These are phyloP conservation scores for Drosophila incognita DNA, from an alignment of 2,888 invertebrate species.

Conservation along the genomic window DNA sequence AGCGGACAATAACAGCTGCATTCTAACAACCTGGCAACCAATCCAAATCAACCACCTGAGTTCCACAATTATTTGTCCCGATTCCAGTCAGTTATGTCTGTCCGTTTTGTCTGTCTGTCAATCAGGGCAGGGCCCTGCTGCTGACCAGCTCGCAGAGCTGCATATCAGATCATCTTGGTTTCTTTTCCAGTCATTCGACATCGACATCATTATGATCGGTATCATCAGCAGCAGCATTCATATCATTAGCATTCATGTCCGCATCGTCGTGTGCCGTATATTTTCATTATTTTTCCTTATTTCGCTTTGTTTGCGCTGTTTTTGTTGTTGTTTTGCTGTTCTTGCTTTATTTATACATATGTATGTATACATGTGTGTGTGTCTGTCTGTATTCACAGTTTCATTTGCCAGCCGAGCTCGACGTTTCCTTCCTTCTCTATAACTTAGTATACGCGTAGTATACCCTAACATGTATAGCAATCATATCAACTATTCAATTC, in stretches of 20 bases:
- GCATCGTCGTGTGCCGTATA: constrained; percentile 33
- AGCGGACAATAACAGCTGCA: not conserved
- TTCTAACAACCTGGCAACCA: not conserved
- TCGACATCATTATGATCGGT: constrained; percentile 21
- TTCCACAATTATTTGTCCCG: not conserved
- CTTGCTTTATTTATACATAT: constrained; percentile 35
- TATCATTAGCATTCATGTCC: constrained; percentile 35
- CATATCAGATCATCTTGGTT: constrained; percentile 5
- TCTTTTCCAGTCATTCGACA: constrained; percentile 15
- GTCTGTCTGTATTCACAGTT: constrained; percentile 34
- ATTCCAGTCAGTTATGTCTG: constrained; percentile 8
- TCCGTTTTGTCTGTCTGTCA: constrained; percentile 1
- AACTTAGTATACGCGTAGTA: constrained; percentile 13
- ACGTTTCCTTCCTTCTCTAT: constrained; percentile 31
- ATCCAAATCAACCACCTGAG: constrained; percentile 7
- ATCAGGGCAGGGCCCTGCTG: not conserved
- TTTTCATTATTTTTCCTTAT: constrained; percentile 28
- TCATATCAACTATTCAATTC: not conserved
- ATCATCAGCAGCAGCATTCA: constrained; percentile 7
- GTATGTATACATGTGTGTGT: not conserved
- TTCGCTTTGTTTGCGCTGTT: constrained; percentile 6
- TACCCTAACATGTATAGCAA: constrained; percentile 20
- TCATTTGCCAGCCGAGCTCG: constrained; percentile 33
- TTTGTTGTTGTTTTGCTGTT: not conserved
- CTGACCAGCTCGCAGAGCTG: not conserved